Evolutionary conservation across 2,797 vertebrate species (phyloP).

Genomic region (Pterois miles): DNA sequence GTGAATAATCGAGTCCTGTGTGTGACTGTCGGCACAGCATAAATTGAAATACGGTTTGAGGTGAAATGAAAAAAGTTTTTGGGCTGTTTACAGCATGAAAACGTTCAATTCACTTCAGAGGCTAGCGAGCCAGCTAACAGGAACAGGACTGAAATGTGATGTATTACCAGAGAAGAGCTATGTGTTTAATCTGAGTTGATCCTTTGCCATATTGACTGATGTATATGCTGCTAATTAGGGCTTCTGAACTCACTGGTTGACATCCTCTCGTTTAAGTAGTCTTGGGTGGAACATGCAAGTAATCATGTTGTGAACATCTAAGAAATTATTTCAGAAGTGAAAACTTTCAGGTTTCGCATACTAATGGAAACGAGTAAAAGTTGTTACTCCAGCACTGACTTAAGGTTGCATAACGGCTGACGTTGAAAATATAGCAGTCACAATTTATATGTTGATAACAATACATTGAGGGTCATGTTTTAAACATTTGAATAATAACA

Average conservation of each 20-base stretch:
- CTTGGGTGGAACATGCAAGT: conserved; percentile 4
- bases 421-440: background rate
- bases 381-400: background rate
- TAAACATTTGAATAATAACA: background rate
- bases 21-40: conserved; percentile 1
- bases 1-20: conserved; percentile 28
- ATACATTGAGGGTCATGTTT: background rate
- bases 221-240: conserved; percentile 3
- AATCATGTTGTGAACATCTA: conserved; percentile 2
- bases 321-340: background rate
- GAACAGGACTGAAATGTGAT: conserved; percentile 22
- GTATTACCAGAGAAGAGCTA: background rate
- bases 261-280: conserved; percentile 31
- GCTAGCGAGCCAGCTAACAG: background rate
- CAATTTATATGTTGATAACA: background rate
- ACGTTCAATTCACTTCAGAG: background rate
- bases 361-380: background rate
- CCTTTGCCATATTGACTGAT: conserved; percentile 10
- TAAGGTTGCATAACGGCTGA: background rate
- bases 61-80: conserved; percentile 26
- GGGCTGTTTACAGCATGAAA: conserved; percentile 8
- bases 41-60: conserved; percentile 20
- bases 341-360: conserved; percentile 2
- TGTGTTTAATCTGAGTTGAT: conserved; percentile 1
- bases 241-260: conserved; percentile 15